These are phyloP conservation scores for Teleopsis dalmanni DNA, from an alignment of 1,140 invertebrate genomes.

Conservation along the genomic window DNA sequence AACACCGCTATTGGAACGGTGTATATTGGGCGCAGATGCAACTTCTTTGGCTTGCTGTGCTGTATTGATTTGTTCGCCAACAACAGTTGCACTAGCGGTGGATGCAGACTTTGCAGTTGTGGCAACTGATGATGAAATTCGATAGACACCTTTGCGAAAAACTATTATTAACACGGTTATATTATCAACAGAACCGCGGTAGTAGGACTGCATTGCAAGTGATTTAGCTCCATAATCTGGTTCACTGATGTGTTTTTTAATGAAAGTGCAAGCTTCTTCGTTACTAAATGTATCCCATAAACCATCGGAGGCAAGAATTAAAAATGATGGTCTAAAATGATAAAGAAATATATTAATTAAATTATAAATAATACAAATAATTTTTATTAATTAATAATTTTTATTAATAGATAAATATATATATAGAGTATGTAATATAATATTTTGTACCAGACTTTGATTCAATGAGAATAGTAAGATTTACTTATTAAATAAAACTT, in stretches of 20 bases:
- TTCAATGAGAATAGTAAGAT: too few species aligned
- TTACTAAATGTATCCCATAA: constrained; percentile 93
- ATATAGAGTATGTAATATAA: too few species aligned
- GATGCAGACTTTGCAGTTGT: not conserved
- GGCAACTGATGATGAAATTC: constrained; percentile 19
- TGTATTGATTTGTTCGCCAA: not conserved
- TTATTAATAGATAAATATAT: too few species aligned
- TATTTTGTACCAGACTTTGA: too few species aligned
- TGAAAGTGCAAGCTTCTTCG: constrained; percentile 85
- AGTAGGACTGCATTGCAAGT: constrained; percentile 82
- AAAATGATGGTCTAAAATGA: constrained; percentile 61
- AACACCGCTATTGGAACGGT: constrained; percentile 13
- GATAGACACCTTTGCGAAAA: constrained; percentile 56
- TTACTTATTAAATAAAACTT: too few species aligned
- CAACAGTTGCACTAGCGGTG: not conserved
- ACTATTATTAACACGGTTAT: constrained; percentile 90
- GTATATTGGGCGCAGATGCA: constrained; percentile 10
- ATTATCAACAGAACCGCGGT: constrained; percentile 88
- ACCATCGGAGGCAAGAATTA: constrained; percentile 90
- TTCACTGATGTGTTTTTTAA: constrained; percentile 74
- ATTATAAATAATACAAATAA: too few species aligned
- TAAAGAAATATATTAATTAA: too few species aligned
- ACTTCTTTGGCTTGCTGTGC: not conserved
- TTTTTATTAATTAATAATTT: too few species aligned
- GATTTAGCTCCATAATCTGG: constrained; percentile 83